These are phyloP conservation scores for Cydia pomonella DNA, from an alignment of 1,140 invertebrate species.

Conservation along the genomic window DNA sequence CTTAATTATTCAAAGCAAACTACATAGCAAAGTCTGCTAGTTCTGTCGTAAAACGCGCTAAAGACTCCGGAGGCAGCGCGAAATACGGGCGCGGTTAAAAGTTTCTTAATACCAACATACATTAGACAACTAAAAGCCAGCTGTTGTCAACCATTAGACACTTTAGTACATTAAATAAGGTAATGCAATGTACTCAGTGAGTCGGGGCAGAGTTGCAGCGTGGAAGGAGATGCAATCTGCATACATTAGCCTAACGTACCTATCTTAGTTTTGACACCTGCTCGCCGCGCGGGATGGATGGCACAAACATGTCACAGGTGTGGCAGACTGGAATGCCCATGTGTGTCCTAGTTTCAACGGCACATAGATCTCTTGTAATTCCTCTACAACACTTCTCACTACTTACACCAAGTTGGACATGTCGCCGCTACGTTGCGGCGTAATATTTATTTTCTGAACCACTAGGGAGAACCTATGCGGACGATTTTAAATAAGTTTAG, in stretches of 20 bases:
- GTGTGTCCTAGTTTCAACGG: neutral
- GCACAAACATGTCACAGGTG: constrained; percentile 70
- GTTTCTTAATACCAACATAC: constrained; percentile 25
- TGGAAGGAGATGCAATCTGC: constrained; percentile 72
- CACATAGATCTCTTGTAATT: neutral
- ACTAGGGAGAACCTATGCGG: constrained; percentile 36
- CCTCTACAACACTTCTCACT: neutral
- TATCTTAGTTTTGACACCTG: constrained; percentile 77
- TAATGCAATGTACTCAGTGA: constrained; percentile 49
- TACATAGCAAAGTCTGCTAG: neutral
- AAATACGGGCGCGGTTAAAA: constrained; percentile 31
- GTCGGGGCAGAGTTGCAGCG: constrained; percentile 43
- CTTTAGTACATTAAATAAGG: constrained; percentile 51
- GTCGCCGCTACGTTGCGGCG: constrained; percentile 31
- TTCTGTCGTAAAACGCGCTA: constrained; percentile 6
- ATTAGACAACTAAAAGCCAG: constrained; percentile 47
- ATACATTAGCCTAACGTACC: constrained; percentile 77
- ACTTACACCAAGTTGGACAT: constrained; percentile 50
- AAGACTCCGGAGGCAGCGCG: constrained; percentile 3
- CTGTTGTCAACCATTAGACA: constrained; percentile 36
- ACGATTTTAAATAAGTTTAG: constrained; percentile 53
- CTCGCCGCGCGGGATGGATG: constrained; percentile 65
- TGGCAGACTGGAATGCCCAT: constrained; percentile 34
- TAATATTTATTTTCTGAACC: constrained; percentile 44
- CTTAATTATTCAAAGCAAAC: constrained; percentile 12